Base-by-base conservation (phyloP, 2,113 vertebrate species). In the Microtus oregoni region DNA sequence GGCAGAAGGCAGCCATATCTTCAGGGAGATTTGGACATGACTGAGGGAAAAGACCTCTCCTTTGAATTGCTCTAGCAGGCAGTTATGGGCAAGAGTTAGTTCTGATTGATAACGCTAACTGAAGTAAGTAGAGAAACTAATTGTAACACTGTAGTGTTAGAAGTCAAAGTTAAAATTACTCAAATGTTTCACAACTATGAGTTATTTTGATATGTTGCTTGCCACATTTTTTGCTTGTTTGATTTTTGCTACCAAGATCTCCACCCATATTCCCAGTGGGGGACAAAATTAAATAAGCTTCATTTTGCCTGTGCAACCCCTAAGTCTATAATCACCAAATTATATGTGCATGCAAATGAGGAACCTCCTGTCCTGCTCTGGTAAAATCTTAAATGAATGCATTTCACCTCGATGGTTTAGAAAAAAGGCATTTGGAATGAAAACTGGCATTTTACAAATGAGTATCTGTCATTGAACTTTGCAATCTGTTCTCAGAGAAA, bases 341-440 rank as follows among this genome's bases (percentile, higher is more conserved):
- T 47, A 75, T 75, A 30, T 5, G 26, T 30, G 3, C 28, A 90
- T 38, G 13, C 41, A 97, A 95, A 97, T 94, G 96, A 88, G 95
- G 96, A 97, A 96, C 97, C 95, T 98, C 97, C 93, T 93, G 1
- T 65, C 92, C 26, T 76, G 65, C 12, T 91, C 81, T 91, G 77
- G 87, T 97, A 47, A 75, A 92, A 92, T 93, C 26, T 67, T 22
- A 50, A 94, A 67, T 83, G 78, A 96, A 97, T 94, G 75, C 88
- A 92, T 61, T 98, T 98, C 96, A n/a, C 32, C 94, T 96, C 72
- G 89, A 75, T 87, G 77, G 89, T 67, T 22, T 55, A 55, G 8
- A 97, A 17, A 89, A 89, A 96, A 97, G 82, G 13, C 91, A 73
- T 97, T 97, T 81, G 52, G 93, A 97, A 95, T 78, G 94, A 96